Evolutionary conservation across 2,888 invertebrate genomes (phyloP), one percentile per base, ranked within the genome.

Genomic region (Parochlus steinenii): DNA sequence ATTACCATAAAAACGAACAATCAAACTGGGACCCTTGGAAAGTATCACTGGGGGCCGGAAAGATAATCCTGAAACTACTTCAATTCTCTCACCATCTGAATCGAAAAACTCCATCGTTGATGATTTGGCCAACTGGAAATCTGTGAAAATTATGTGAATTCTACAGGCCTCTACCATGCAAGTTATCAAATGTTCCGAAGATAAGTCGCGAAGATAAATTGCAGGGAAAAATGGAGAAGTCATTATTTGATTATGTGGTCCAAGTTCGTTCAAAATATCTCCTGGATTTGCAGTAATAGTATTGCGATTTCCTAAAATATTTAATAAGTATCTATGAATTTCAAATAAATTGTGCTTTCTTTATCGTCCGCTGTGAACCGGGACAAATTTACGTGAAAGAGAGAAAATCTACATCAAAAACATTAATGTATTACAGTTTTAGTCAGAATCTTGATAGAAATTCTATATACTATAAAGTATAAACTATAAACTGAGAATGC

Each of bases 71-170:
- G 69, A 71, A 41, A 68, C 69, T 2, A 72, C 69, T 43, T 71
- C 69, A 44, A 74, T 51, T 45, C 73, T 63, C 52, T 71, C 68
- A 3, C 71, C 71, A 47, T 74, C 72, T 54, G 66, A 71, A 49
- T 76, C 75, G 45, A 71, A 74, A 48, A 76, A 69, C 71, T 76
- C 76, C 47, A 77, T 63, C 17, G 74, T 67, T 1, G 76, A 74
- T 11, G 68, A 64, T 7, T 67, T 53, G 2, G 73, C 69, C 41
- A 77, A 52, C 45, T 72, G 71, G 49, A 74, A 77, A 52, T 77
- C 77, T 2, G 69, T 69, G 47, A 77, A 77, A 39, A 73, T 61
- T 28, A 77, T 49, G 33, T 67, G 63, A 18, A 77, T 67, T 30
- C 65, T 59, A 45, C 74, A 75, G 19, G 61, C 61, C 29, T 65